Conservation (phyloP, 2,797 vertebrate species). For the Orientallactaga sibirica region DNA sequence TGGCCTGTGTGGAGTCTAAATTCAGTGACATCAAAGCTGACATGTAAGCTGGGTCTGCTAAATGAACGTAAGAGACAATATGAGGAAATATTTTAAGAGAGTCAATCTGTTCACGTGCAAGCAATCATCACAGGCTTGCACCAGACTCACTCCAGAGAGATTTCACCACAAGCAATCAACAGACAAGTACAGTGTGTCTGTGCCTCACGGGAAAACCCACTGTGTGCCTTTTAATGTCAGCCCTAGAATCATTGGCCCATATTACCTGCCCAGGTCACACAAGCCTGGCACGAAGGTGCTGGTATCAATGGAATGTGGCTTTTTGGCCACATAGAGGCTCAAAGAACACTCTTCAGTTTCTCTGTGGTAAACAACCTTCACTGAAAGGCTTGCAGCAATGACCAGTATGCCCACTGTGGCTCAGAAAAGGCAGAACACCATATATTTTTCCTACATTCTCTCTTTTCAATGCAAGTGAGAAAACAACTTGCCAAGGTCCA, state of each 20-base stretch:
- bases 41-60: conserved; percentile 15
- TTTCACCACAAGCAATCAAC: conserved; percentile 2
- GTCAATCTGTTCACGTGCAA: background rate
- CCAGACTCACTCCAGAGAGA: background rate
- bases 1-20: conserved; percentile 30
- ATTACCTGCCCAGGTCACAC: background rate
- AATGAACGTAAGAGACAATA: background rate
- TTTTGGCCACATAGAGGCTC: background rate
- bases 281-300: background rate
- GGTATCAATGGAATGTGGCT: background rate
- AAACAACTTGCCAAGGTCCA: background rate
- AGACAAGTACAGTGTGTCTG: background rate
- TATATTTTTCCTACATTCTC: background rate
- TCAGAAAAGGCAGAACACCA: background rate
- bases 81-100: conserved; percentile 39
- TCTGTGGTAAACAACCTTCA: background rate
- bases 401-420: background rate
- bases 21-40: background rate
- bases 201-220: background rate
- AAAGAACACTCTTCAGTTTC: background rate
- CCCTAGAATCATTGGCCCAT: background rate
- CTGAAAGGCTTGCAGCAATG: background rate
- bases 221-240: background rate
- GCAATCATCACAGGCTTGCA: background rate
- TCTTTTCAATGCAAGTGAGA: background rate